These are phyloP conservation scores for Gnathochromis pfefferi DNA, from an alignment of 2,113 vertebrate species.

Conservation along the genomic window DNA sequence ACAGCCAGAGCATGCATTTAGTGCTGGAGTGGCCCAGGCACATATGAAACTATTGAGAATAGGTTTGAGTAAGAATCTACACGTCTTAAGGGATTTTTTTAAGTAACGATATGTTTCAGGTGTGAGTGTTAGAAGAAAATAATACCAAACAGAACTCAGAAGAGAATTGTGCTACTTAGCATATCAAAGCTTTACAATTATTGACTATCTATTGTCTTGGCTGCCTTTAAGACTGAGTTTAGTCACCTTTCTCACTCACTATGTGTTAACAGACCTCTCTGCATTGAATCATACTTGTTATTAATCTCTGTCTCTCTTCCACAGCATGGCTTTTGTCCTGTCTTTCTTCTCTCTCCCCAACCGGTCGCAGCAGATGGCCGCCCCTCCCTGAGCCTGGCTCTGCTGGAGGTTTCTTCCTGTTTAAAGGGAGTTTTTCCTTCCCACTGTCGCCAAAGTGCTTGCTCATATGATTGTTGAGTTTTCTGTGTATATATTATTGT, in stretches of 20 bases:
- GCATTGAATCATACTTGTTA: background rate
- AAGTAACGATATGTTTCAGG: background rate
- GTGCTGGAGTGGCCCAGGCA: background rate
- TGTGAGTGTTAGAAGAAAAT: background rate
- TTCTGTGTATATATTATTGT: background rate
- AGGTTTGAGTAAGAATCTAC: background rate
- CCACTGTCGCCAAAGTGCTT: background rate
- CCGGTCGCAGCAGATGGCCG: fast-evolving
- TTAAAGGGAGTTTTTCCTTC: background rate
- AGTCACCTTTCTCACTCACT: background rate
- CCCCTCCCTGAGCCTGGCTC: background rate
- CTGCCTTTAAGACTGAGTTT: background rate
- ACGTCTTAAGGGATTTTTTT: background rate
- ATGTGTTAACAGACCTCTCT: background rate
- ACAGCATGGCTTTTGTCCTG: background rate
- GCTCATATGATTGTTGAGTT: background rate
- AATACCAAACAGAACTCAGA: background rate
- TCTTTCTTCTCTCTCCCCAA: background rate
- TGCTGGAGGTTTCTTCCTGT: background rate
- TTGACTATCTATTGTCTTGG: background rate
- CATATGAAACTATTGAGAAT: background rate
- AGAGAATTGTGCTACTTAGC: background rate
- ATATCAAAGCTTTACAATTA: background rate
- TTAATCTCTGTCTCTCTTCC: background rate
- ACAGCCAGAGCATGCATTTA: background rate